Evolutionary conservation across 2,113 vertebrate genomes (phyloP), one percentile per base, ranked within the genome.

Genomic region (Tragelaphus imberbis): DNA sequence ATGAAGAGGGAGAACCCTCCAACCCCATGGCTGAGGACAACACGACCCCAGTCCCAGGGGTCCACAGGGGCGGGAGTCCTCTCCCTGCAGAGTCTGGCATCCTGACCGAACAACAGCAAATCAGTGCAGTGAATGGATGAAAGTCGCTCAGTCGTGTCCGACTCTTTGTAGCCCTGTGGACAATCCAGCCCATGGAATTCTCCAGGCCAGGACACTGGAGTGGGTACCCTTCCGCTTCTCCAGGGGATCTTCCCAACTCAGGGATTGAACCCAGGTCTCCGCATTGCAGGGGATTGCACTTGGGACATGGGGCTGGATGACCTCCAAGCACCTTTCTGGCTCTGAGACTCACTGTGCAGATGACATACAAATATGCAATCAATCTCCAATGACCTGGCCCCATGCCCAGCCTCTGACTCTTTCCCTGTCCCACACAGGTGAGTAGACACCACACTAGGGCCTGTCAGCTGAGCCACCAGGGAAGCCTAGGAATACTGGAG

Each of bases 1-100:
- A 27, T 9, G 4, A 25, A 27, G 13, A 79, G 55, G n/a, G 55
- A 79, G 25, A 5, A 5, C 5, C 14, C 51, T 53, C 27, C 16
- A 14, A 2, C 14, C 17, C 55, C 3, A 6, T 0, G 40, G 13
- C 14, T 0, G 47, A 53, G 25, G 47, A 33, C 90, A 40, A 6
- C 33, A 2, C 0, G 27, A 21, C 9, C 77, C 51, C 55, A 49
- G 21, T 27, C 9, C 23, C 19, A 5, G 55, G 27, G 6, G 12
- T 59, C 56, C 2, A 3, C 2, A 25, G 23, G 30, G 40, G 28
- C 5, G 0, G 2, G 33, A 17, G 21, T 36, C 33, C 3, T 56
- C 28, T 23, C 53, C 14, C 27, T 16, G 0, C 6, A 14, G 44
- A n/a, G 0, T 15, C 7, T 23, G 33, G 49, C 27, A 65, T 15